A percentile compares a stretch with the other conserved stretches of the same genome.
These are phyloP conservation scores for Candoia aspera DNA, from an alignment of 2,113 vertebrate species.

Conservation along the genomic window DNA sequence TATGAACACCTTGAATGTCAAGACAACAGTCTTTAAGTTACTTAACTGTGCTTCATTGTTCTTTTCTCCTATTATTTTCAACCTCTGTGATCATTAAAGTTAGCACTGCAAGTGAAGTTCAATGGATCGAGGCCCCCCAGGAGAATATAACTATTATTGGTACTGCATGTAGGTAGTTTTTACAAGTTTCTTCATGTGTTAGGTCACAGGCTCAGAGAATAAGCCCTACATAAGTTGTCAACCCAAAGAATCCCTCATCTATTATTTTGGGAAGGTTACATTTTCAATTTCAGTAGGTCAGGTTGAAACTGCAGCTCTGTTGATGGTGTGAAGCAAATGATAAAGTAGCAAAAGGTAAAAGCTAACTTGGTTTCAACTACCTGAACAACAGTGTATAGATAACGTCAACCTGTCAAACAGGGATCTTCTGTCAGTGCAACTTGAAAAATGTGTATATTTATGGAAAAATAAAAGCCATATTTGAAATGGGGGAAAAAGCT, in stretches of 20 bases:
- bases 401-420: conserved; percentile 21
- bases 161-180: conserved; percentile 8
- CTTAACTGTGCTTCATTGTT: neutral
- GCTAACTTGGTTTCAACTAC: conserved; percentile 24
- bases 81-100: conserved; percentile 34
- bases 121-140: neutral
- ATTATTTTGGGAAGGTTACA: conserved; percentile 61
- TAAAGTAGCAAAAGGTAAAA: conserved; percentile 40
- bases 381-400: conserved; percentile 19
- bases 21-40: neutral
- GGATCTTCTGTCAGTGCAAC: neutral
- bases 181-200: conserved; percentile 40
- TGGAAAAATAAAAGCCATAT: neutral
- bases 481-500: conserved; percentile 30
- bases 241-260: conserved; percentile 48
- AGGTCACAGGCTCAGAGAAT: conserved; percentile 38
- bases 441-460: conserved; percentile 24
- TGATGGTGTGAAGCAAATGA: conserved; percentile 43
- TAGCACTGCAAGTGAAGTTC: conserved; percentile 24
- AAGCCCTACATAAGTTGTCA: conserved; percentile 50
- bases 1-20: conserved; percentile 20
- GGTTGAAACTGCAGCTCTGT: conserved; percentile 31
- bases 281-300: conserved; percentile 63
- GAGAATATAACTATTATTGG: conserved; percentile 26
- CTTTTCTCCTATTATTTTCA: conserved; percentile 29